Evolutionary conservation across 2,888 invertebrate genomes (phyloP).

Genomic region (Zhengitettix transpicula): DNA sequence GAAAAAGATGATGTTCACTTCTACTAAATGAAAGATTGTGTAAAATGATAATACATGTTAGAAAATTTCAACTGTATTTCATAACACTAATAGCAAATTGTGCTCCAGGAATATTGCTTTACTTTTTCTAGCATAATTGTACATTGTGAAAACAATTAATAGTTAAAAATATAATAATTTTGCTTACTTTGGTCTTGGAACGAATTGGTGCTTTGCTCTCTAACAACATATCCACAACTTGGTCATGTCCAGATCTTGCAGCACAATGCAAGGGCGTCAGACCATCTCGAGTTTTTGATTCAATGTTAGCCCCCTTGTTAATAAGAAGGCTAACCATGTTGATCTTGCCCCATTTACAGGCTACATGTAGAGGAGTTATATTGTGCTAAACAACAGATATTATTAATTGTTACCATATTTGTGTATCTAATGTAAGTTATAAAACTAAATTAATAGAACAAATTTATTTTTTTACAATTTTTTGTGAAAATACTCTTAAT

Average conservation of each 20-base stretch:
- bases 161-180: neutral
- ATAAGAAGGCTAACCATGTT: constrained; percentile 77
- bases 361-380: constrained; percentile 96
- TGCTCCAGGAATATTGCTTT: too few relatives aligned
- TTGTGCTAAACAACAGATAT: constrained; percentile 44
- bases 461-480: too few relatives aligned
- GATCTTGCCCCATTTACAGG: constrained; percentile 95
- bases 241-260: constrained; percentile 88
- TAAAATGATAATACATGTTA: too few relatives aligned
- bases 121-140: too few relatives aligned
- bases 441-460: too few relatives aligned
- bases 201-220: constrained; percentile 84
- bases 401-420: too few relatives aligned
- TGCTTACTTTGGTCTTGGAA: constrained; percentile 77
- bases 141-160: neutral
- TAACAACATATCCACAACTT: constrained; percentile 77
- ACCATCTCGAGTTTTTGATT: constrained; percentile 86
- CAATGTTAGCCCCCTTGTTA: constrained; percentile 79
- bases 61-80: too few relatives aligned
- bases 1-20: too few relatives aligned
- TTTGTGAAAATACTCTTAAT: too few relatives aligned
- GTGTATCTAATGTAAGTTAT: too few relatives aligned
- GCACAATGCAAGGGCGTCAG: constrained; percentile 94
- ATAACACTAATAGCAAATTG: too few relatives aligned
- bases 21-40: too few relatives aligned